Evolutionary conservation across 2,113 vertebrate genomes (phyloP), one percentile per base, ranked within the genome.

Genomic region (Bostrychus sinensis): DNA sequence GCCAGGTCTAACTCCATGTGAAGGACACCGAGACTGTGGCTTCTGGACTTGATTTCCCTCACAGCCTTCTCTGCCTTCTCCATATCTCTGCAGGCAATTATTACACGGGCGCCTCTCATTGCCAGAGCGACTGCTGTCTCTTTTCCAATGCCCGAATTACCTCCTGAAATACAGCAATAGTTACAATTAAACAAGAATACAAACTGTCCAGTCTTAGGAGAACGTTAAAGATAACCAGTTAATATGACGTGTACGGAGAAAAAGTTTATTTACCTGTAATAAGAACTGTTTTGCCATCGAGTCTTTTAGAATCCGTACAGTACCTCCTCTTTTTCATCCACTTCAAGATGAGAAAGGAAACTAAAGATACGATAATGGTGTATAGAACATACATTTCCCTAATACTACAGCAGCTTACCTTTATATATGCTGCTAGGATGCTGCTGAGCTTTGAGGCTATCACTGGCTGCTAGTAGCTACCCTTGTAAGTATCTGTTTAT

Each of bases 261-360:
- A 34, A 10, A 42, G 20, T 16, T 25, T 28, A 45, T 32, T 82
- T 81, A 94, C 93, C 93, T 65, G 93, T 94, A 25, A 94, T 91
- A 20, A 94, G 77, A 55, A 91, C 91, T 0, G 93, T 94, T 89
- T 92, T 93, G 0, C 92, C 91, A 77, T 93, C 91, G 10, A 94
- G 85, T 75, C 93, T 83, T 74, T 85, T 92, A 14, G 87, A 17
- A 56, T 93, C 91, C 45, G 85, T 91, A 67, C 87, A 93, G 28
- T 80, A 79, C n/a, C 81, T 67, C 60, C 91, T 89, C 53, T 72
- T 90, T 82, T 93, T 94, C 70, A 92, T 75, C 89, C 91, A 92
- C 77, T 90, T 92, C 41, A 93, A 66, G 36, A 91, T 19, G 22
- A 94, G 80, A 66, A 91, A 91, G 3, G 72, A 67, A 53, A 87